Conservation (phyloP, 1,140 invertebrate genomes). For the Stegodyphus mimosarum region DNA sequence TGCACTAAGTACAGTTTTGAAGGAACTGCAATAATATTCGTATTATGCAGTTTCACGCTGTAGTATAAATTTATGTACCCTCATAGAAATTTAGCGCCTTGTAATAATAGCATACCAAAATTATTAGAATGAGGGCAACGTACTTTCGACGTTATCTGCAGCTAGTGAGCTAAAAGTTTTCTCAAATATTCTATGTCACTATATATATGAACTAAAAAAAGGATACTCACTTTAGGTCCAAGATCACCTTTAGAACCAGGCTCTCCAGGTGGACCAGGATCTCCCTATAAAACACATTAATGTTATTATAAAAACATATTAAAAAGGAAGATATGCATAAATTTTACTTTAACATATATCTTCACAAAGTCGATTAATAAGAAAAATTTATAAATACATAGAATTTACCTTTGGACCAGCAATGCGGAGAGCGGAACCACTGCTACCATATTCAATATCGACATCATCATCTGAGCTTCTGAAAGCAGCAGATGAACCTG, state of each 20-base stretch:
- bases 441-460: neutral
- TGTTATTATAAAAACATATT: conserved; percentile 17
- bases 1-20: too few relatives aligned
- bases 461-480: conserved; percentile 3
- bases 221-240: conserved; percentile 26
- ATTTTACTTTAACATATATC: neutral
- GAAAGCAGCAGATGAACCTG: conserved; percentile 1
- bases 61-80: too few relatives aligned
- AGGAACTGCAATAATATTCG: too few relatives aligned
- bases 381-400: neutral
- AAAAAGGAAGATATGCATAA: neutral
- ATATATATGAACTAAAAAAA: neutral
- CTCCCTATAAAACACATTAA: conserved; percentile 23
- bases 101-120: too few relatives aligned
- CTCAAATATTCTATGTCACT: too few relatives aligned
- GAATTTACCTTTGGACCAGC: conserved; percentile 32
- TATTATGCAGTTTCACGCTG: too few relatives aligned
- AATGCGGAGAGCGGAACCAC: neutral
- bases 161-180: too few relatives aligned
- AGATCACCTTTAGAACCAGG: conserved; percentile 3
- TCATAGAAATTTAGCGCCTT: too few relatives aligned
- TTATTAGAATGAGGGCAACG: too few relatives aligned
- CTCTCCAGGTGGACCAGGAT: conserved; percentile 12
- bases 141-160: too few relatives aligned
- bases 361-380: neutral